Evolutionary conservation across 2,797 vertebrate species (phyloP), one percentile per base, ranked within the genome.

Genomic region (Gymnodraco acuticeps): DNA sequence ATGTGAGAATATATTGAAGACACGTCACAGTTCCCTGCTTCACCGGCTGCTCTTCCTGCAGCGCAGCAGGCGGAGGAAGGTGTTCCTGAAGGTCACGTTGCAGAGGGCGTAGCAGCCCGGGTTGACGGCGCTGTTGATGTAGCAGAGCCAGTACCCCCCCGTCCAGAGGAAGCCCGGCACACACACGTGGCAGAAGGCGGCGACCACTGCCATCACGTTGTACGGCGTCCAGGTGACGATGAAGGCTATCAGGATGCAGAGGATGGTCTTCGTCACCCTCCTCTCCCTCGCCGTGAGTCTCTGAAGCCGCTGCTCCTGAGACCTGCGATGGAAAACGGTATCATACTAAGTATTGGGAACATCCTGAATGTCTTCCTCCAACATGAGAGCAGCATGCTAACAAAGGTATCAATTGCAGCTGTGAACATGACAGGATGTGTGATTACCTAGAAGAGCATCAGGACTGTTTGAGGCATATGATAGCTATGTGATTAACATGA

Each of bases 81-180:
- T 97, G 78, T 95, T 97, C 87, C 97, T 97, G 88, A 98, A 99
- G 41, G 96, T 96, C 78, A 92, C 89, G 1, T 97, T 98, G 87
- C 97, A 98, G 67, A 98, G 96, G 0, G 97, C 96, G 0, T 98
- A 98, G 93, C 97, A 98, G 85, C 93, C 95, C 0, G 98, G 97
- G 91, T 99, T 98, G 91, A 98, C 92, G 84, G 96, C 95, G 87
- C 96, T 99, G 95, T 97, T 98, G 90, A 98, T 80, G 0, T 97
- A 99, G 73, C 96, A 96, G 80, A 98, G 95, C 96, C 97, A 98
- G 93, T 96, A 97, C 41, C 97, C 96, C 0, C 95, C 88, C 52
- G 80, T 94, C 97, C 97, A 98, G 80, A 97, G 90, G 0, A 91
- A 87, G 2, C 93, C 85, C 0, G 96, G 96, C 38, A 99, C 84